These are phyloP conservation scores for Laterallus jamaicensis DNA, from an alignment of 2,113 vertebrate species.

Conservation along the genomic window DNA sequence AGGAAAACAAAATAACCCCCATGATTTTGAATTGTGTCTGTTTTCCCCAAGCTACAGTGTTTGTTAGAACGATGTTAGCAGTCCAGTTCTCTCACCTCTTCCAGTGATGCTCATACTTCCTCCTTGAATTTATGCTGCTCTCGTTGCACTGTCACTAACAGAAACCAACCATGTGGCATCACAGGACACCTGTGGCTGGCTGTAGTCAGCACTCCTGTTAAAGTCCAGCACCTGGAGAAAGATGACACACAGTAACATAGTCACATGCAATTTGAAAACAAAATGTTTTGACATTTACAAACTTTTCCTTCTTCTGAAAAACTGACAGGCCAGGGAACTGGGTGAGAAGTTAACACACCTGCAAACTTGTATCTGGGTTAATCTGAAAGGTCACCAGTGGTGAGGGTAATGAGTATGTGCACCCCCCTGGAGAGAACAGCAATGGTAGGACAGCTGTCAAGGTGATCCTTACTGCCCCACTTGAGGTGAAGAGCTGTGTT, in stretches of 20 bases:
- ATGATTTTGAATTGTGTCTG: neutral
- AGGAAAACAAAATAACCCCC: neutral
- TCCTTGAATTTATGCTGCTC: neutral
- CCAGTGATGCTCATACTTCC: neutral
- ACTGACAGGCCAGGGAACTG: neutral
- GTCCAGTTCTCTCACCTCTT: neutral
- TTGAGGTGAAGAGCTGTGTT: neutral
- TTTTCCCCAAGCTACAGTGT: neutral
- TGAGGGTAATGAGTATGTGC: neutral
- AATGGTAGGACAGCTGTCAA: neutral
- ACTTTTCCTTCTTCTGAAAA: neutral
- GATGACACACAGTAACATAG: neutral
- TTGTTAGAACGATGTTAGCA: neutral
- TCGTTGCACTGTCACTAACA: neutral
- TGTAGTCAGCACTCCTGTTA: neutral
- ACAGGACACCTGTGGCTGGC: neutral
- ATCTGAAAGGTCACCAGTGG: neutral
- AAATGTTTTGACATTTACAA: neutral
- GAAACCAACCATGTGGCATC: neutral
- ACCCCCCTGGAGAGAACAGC: neutral
- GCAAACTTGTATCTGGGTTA: rapidly evolving
- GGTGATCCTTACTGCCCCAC: neutral
- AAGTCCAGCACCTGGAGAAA: neutral
- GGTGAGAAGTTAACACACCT: neutral
- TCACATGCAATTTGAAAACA: neutral